Conservation (phyloP, 2,888 invertebrate species). For the Microplitis manilae region DNA sequence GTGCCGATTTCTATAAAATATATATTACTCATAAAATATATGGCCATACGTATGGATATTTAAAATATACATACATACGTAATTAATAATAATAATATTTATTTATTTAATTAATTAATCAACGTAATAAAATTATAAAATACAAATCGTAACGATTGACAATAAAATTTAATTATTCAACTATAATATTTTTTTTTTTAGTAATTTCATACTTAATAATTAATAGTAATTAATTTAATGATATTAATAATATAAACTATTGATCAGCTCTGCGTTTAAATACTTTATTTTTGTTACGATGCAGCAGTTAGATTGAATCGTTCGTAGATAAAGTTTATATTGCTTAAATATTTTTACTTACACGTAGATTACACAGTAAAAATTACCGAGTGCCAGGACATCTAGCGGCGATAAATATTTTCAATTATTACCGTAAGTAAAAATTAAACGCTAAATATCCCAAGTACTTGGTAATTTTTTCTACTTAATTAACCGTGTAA, state of each 20-base stretch:
- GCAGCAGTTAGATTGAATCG: conserved; percentile 53
- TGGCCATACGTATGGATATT: neutral
- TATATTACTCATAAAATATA: conserved; percentile 66
- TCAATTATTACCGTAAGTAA: neutral
- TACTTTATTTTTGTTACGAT: conserved; percentile 56
- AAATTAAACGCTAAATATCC: neutral
- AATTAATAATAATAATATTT: neutral
- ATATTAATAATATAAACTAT: conserved; percentile 47
- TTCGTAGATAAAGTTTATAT: conserved; percentile 46
- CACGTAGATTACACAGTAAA: neutral
- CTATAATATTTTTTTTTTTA: conserved; percentile 49
- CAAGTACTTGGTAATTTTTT: neutral
- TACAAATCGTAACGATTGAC: conserved; percentile 60
- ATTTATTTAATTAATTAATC: conserved; percentile 51
- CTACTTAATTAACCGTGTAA: neutral
- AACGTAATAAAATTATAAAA: conserved; percentile 69
- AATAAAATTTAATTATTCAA: neutral
- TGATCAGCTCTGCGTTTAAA: conserved; percentile 55
- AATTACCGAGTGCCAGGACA: neutral
- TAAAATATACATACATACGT: neutral
- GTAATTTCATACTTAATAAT: conserved; percentile 50
- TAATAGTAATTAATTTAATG: conserved; percentile 30
- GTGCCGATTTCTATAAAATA: conserved; percentile 64
- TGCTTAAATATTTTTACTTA: conserved; percentile 49
- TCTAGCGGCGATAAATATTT: neutral